phyloP scores from a whole-genome alignment of 1,140 invertebrate species.

The Diachasma alloeum region DNA sequence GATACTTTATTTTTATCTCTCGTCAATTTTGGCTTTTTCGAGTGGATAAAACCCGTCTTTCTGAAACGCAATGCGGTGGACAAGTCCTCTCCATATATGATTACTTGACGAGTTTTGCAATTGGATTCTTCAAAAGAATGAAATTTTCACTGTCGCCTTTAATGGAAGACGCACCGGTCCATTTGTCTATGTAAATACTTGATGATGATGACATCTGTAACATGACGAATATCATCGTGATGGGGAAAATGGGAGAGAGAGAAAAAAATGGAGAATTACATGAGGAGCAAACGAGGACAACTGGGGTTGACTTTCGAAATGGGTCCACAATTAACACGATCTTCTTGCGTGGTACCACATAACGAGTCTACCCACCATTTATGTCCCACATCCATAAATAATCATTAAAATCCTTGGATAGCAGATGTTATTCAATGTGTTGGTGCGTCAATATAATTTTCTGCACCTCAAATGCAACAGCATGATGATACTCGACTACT shows the following conservation, averaged over 20 bases:
- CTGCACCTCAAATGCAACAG: not conserved
- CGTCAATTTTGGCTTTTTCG: not conserved
- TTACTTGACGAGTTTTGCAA: not conserved
- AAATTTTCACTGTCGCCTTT: not conserved
- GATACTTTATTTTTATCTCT: not conserved
- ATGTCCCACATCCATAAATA: conserved; percentile 5
- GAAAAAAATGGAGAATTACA: not conserved
- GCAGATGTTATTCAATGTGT: not conserved
- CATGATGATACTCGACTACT: not conserved
- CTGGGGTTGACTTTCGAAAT: conserved; percentile 5
- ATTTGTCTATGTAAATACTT: not conserved
- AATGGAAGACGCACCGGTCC: not conserved
- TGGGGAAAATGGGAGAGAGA: not conserved
- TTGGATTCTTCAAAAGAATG: not conserved
- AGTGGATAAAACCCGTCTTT: not conserved
- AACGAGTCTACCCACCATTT: not conserved
- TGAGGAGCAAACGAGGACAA: not conserved
- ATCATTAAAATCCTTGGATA: not conserved
- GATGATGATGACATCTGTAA: not conserved
- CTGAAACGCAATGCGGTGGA: not conserved
- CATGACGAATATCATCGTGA: not conserved
- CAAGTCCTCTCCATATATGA: not conserved
- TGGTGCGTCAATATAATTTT: not conserved
- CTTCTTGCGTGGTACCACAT: not conserved
- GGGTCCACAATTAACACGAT: not conserved